These are phyloP conservation scores for Phasianus colchicus DNA, from an alignment of 2,113 vertebrate species.

Conservation along the genomic window DNA sequence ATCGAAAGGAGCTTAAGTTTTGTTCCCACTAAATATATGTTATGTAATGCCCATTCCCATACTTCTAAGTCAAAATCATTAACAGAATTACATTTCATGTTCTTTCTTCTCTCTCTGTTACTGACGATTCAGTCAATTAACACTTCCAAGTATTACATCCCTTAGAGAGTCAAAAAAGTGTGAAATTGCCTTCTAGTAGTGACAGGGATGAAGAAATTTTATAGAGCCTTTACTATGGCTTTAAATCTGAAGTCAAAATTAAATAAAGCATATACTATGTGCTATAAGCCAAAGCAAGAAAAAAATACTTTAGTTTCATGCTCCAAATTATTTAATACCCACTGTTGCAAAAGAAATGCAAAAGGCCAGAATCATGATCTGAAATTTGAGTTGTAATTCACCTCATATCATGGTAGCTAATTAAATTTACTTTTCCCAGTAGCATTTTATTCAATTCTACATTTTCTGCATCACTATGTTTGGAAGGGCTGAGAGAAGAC, in stretches of 20 bases:
- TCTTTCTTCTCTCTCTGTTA: slow-evolving; percentile 48
- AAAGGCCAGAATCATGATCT: background rate
- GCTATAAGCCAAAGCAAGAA: background rate
- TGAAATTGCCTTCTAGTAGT: slow-evolving; percentile 72
- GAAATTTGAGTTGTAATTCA: slow-evolving; percentile 13
- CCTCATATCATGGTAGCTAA: background rate
- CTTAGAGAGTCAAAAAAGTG: slow-evolving; percentile 66
- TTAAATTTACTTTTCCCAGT: background rate
- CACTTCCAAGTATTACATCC: slow-evolving; percentile 64
- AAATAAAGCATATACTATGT: slow-evolving; percentile 27
- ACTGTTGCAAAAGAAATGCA: background rate
- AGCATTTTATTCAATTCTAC: slow-evolving; percentile 10
- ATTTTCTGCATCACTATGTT: background rate
- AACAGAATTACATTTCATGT: slow-evolving; percentile 33
- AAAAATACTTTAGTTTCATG: background rate
- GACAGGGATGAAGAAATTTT: slow-evolving; percentile 68
- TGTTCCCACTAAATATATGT: slow-evolving; percentile 14
- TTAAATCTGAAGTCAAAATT: slow-evolving; percentile 54
- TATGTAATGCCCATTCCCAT: slow-evolving; percentile 9
- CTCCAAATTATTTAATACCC: background rate
- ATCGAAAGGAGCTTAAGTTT: slow-evolving; percentile 19
- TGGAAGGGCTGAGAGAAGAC: background rate
- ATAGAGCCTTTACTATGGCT: slow-evolving; percentile 10
- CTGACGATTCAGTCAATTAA: slow-evolving; percentile 75
- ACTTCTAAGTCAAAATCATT: slow-evolving; percentile 44